phyloP scores from a whole-genome alignment of 2,888 invertebrate genomes.

The Calameuta idolon region DNA sequence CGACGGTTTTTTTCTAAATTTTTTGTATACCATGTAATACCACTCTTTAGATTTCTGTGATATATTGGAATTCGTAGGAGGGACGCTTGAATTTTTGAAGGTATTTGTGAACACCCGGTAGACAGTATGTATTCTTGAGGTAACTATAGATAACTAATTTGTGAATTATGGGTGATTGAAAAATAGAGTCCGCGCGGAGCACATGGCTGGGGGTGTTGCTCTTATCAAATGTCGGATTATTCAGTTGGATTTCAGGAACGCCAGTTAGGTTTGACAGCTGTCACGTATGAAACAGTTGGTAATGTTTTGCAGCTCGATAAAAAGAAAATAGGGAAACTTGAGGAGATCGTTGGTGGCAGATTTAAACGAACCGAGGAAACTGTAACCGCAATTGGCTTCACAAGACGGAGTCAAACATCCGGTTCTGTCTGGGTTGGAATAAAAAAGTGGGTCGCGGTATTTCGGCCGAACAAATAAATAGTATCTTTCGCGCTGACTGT shows the following conservation, averaged over 20 bases:
- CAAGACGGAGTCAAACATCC: background rate
- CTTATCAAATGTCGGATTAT: background rate
- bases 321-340: background rate
- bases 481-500: slow-evolving; percentile 7
- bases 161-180: no score
- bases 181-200: background rate
- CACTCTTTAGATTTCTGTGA: no score
- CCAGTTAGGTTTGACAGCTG: background rate
- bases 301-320: background rate
- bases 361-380: background rate
- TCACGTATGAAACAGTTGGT: background rate
- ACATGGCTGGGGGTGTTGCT: background rate
- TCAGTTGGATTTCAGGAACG: background rate
- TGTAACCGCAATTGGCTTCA: background rate
- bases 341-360: background rate
- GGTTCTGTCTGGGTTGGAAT: slow-evolving; percentile 3
- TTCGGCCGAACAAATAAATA: slow-evolving; percentile 22
- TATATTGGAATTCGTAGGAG: background rate
- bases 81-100: background rate
- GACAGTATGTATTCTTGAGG: no score
- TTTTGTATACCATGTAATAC: background rate
- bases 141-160: no score
- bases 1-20: background rate
- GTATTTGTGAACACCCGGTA: no score
- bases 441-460: slow-evolving; percentile 21